Percentiles rank a stretch among this genome's conserved stretches.
Evolutionary conservation across 2,888 invertebrate species (phyloP).

Genomic region (Drosophila acutilabella): DNA sequence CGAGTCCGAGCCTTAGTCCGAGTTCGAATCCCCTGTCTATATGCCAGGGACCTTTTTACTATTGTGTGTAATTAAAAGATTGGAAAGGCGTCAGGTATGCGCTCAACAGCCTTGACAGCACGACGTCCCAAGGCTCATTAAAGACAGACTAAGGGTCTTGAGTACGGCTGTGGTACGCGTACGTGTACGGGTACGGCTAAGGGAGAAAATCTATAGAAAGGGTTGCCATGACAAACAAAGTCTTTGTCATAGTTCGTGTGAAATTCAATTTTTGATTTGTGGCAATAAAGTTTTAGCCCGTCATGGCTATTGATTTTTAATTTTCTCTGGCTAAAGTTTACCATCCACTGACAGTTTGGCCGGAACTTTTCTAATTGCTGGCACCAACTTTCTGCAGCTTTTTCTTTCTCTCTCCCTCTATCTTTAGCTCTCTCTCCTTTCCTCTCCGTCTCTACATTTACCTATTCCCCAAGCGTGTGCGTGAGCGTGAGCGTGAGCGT

Average conservation of each 20-base stretch:
- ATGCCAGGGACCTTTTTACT: constrained; percentile 39
- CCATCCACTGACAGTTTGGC: constrained; percentile 63
- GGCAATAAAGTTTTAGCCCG: constrained; percentile 52
- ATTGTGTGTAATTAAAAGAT: constrained; percentile 71
- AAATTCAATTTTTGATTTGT: constrained; percentile 70
- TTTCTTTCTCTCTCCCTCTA: neutral
- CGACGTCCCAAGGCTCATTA: constrained; percentile 59
- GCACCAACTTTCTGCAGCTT: constrained; percentile 45
- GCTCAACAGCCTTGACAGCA: constrained; percentile 68
- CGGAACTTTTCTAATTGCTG: constrained; percentile 77
- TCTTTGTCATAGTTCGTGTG: constrained; percentile 51
- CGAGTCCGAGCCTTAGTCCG: neutral
- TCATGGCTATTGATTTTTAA: constrained; percentile 70
- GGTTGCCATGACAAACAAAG: constrained; percentile 24
- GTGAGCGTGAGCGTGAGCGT: constrained; percentile 40
- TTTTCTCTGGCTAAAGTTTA: constrained; percentile 51
- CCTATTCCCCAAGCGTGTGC: constrained; percentile 22
- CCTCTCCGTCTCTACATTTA: neutral
- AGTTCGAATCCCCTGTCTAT: constrained; percentile 6
- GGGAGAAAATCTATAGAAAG: constrained; percentile 21
- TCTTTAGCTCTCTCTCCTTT: too few species aligned
- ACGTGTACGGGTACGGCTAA: neutral
- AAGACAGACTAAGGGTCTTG: constrained; percentile 24
- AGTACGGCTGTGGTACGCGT: neutral
- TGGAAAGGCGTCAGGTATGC: constrained; percentile 71